Evolutionary conservation across 2,113 vertebrate species (phyloP), one percentile per base, ranked within the genome.

Genomic region (Micromys minutus): DNA sequence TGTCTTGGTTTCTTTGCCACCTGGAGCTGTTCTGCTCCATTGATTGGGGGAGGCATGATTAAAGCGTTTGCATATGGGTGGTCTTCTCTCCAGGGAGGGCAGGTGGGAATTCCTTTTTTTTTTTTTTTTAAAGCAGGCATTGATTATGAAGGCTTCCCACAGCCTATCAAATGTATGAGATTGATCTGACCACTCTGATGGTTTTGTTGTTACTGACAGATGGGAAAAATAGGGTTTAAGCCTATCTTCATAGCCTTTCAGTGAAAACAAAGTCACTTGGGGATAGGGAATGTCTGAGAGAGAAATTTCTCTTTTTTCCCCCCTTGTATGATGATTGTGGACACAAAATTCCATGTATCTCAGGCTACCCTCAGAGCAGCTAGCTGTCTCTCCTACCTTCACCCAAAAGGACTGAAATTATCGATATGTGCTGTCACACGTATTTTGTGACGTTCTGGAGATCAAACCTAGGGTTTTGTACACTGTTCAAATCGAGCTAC

Each of bases 241-340:
- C 24, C 50, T 84, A 36, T 59, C 57, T 91, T 91, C 90, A 59
- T 59, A 59, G 65, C 29, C 75, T 87, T 77, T 74, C 17, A 92
- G 22, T 90, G 80, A 93, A 50, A n/a, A 87, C 63, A 90, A 16
- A 86, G 34, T 92, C n/a, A 59, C n/a, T 92, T 94, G 52, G 47
- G 71, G 15, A 72, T 31, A 69, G 71, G 1, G 17, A 31, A 65
- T 79, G 36, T 96, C 92, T 87, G 39, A 39, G 34, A 89, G 52
- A 89, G 13, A 65, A 69, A 92, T 90, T 84, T 75, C 31, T 89
- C 7, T 55, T 79, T 69, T 52, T 69, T 31, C 2, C 3, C 57
- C 61, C 13, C 63, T 34, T 21, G 47, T 29, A 39, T 39, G 57
- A 19, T 59, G n/a, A n/a, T n/a, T 81, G 57, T 57, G 34, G 36